These are phyloP conservation scores for Melopsittacus undulatus DNA, from an alignment of 2,797 vertebrate species.

Conservation along the genomic window DNA sequence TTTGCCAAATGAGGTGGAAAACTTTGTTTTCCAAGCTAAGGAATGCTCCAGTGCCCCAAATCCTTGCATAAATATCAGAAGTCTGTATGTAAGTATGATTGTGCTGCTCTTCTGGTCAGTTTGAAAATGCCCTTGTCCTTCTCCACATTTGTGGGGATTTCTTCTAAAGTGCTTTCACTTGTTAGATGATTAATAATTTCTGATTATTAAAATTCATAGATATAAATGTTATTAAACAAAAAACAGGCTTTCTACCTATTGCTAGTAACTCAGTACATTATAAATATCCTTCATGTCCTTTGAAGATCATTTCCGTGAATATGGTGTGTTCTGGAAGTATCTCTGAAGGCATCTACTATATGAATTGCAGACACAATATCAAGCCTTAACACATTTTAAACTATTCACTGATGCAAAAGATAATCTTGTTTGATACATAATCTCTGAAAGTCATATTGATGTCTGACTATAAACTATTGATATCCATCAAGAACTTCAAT, in stretches of 20 bases:
- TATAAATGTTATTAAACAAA: neutral
- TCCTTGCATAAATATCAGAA: neutral
- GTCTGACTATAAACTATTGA: constrained; percentile 13
- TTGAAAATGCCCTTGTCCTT: neutral
- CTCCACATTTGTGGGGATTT: neutral
- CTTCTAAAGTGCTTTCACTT: neutral
- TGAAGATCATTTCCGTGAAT: neutral
- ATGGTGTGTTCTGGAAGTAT: neutral
- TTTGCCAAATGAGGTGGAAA: neutral
- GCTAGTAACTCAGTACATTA: neutral
- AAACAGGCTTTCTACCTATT: neutral
- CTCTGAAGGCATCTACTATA: neutral
- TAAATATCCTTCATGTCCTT: neutral
- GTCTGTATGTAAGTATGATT: neutral
- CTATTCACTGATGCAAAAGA: neutral
- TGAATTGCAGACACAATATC: neutral
- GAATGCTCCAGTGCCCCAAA: neutral
- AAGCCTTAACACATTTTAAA: constrained; percentile 22
- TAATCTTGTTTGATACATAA: neutral
- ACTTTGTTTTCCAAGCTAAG: neutral
- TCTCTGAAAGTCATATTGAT: constrained; percentile 53
- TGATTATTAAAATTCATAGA: neutral
- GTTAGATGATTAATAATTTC: neutral
- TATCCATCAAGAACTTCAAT: constrained; percentile 38
- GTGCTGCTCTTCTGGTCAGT: neutral